Conservation (phyloP, 2,113 vertebrate species). For the Oenanthe oenanthe region DNA sequence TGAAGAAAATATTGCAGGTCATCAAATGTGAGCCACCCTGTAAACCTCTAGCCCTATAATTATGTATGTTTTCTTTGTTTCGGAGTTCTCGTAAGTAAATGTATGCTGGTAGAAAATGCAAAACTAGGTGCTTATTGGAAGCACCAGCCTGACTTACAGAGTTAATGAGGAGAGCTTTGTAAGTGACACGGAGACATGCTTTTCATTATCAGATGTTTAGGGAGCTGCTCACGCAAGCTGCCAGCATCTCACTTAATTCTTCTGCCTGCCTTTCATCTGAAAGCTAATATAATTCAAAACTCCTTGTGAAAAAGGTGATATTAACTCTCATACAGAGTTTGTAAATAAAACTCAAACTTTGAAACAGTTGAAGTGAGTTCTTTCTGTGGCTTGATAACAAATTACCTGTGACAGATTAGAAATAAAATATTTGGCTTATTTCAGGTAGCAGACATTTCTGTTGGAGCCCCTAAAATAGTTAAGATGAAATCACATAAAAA, state of each 20-base stretch:
- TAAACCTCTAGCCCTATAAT: not conserved
- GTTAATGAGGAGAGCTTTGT: not conserved
- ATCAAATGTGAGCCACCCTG: not conserved
- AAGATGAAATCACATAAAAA: not conserved
- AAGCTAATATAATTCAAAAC: not conserved
- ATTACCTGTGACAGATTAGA: not conserved
- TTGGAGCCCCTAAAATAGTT: not conserved
- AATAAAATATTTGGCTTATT: not conserved
- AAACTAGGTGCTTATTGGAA: not conserved
- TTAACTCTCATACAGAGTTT: not conserved
- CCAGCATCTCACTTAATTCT: not conserved
- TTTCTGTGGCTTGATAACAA: not conserved
- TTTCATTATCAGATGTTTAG: not conserved
- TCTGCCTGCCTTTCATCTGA: not conserved
- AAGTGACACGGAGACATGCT: not conserved
- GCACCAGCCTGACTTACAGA: not conserved
- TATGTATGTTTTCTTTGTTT: not conserved
- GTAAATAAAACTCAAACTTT: not conserved
- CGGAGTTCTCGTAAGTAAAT: not conserved
- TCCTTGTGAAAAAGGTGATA: not conserved
- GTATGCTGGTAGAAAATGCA: not conserved
- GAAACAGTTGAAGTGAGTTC: not conserved
- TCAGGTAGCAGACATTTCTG: not conserved
- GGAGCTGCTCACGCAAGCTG: not conserved
- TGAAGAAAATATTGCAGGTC: not conserved